A percentile compares a stretch with the other conserved stretches of the same genome.
phyloP scores from a whole-genome alignment of 2,888 invertebrate species.

The Amphipoea oculea region DNA sequence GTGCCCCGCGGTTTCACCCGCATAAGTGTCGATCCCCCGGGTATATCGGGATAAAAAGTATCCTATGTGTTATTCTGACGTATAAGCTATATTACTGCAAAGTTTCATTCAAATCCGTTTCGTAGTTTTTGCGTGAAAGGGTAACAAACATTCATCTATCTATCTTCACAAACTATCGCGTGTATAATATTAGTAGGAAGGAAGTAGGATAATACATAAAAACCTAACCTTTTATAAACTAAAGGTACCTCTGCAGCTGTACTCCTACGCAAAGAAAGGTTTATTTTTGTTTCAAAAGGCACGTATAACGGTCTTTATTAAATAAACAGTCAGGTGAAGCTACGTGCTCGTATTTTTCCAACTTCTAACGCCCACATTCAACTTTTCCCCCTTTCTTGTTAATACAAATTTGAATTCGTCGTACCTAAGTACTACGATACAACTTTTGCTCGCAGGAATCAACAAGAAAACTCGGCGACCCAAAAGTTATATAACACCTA shows the following conservation, averaged over 20 bases:
- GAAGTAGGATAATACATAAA: neutral
- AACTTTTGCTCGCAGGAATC: slow-evolving; percentile 72
- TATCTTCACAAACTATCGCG: too few species aligned
- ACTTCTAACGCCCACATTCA: slow-evolving; percentile 34
- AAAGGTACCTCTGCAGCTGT: neutral
- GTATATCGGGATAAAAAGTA: too few species aligned
- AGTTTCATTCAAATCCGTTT: too few species aligned
- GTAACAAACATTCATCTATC: too few species aligned
- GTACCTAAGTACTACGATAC: slow-evolving; percentile 62
- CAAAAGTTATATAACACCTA: slow-evolving; percentile 79
- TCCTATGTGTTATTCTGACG: too few species aligned
- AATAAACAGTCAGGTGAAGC: slow-evolving; percentile 43
- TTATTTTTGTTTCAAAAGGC: slow-evolving; percentile 35
- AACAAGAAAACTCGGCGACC: slow-evolving; percentile 69
- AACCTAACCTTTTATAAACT: neutral
- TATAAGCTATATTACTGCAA: too few species aligned
- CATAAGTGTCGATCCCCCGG: too few species aligned
- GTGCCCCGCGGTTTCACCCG: too few species aligned
- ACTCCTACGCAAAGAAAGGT: slow-evolving; percentile 6
- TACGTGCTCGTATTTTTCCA: slow-evolving; percentile 45
- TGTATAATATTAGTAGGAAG: too few species aligned
- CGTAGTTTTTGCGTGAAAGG: too few species aligned
- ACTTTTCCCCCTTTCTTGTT: slow-evolving; percentile 56
- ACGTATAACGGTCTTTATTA: slow-evolving; percentile 42
- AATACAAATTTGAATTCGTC: slow-evolving; percentile 63